Evolutionary conservation across 2,797 vertebrate species (phyloP), one percentile per base, ranked within the genome.

Genomic region (Neomorphus geoffroyi): DNA sequence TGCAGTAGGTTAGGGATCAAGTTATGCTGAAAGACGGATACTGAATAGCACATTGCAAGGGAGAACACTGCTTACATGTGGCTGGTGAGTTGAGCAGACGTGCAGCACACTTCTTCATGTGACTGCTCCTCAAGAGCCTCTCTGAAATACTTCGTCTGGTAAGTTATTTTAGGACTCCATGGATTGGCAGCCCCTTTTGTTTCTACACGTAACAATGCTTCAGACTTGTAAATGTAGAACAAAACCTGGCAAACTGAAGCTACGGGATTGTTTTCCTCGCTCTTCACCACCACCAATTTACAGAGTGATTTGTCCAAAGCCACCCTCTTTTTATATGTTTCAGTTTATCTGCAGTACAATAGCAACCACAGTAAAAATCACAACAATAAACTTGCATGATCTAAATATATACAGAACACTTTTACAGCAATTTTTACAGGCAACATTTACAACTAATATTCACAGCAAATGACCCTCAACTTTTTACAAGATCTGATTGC

Each of bases 71-170:
- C n/a, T 41, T 61, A 18, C 46, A 61, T 3, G 2, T 1, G 0
- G 33, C 33, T 37, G 46, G 46, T 5, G 5, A 54, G 39, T 33
- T 8, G 30, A 33, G 41, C 18, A 61, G 86, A 33, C 9, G 46
- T 1, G 4, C 48, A 61, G 5, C 30, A 30, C 2, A 6, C 6
- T 24, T 46, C 46, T 54, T 13, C 1, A 1, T 18, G 48, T 13
- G 39, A 23, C 19, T 26, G 17, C n/a, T 32, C 33, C 22, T 46
- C 39, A 67, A 19, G 18, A 54, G 26, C 30, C 56, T 27, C 33
- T 23, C 33, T 43, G 18, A 62, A 75, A 62, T 11, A 41, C 14
- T 26, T 23, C 35, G 37, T 46, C n/a, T 41, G 26, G 3, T 28
- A 58, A 53, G 19, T 53, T 45, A 30, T 61, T 70, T 67, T 61